A percentile compares a stretch with the other conserved stretches of the same genome.
Conservation (phyloP, 92 coral and sea anemone species). For the Nematostella vectensis region DNA sequence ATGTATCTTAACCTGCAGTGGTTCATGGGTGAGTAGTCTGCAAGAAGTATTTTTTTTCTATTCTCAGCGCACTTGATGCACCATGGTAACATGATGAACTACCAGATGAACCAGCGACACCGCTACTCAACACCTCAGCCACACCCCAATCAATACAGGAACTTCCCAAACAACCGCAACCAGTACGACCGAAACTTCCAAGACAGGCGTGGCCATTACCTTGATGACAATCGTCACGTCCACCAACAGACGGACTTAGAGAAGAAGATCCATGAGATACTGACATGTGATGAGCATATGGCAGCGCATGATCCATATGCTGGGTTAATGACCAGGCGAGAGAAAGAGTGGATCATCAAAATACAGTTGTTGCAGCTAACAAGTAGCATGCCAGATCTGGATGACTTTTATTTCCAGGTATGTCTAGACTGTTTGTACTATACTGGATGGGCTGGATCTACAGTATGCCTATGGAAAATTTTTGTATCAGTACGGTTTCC, state of each 20-base stretch:
- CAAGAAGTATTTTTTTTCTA: no score
- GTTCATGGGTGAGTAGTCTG: no score
- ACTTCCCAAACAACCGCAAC: slow-evolving; percentile 26
- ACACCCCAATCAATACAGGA: slow-evolving; percentile 10
- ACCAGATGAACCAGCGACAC: slow-evolving; percentile 26
- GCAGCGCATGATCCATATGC: slow-evolving; percentile 65
- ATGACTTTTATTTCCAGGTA: slow-evolving; percentile 94
- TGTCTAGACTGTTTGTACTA: not conserved
- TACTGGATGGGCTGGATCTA: no score
- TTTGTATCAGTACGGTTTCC: no score
- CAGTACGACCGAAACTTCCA: slow-evolving; percentile 38
- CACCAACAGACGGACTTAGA: slow-evolving; percentile 62
- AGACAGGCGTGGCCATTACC: slow-evolving; percentile 13
- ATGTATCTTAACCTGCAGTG: no score
- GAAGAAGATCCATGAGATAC: slow-evolving; percentile 68
- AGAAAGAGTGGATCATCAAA: slow-evolving; percentile 95
- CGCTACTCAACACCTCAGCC: slow-evolving; percentile 12
- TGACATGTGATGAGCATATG: slow-evolving; percentile 37
- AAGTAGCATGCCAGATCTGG: slow-evolving; percentile 73
- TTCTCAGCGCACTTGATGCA: slow-evolving; percentile 54
- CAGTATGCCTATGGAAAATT: no score
- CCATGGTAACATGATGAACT: slow-evolving; percentile 35
- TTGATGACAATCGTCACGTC: slow-evolving; percentile 9
- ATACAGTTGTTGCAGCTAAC: slow-evolving; percentile 90
- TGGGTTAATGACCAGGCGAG: slow-evolving; percentile 88